Evolutionary conservation across 1,140 invertebrate genomes (phyloP).

Genomic region (Manduca sexta): DNA sequence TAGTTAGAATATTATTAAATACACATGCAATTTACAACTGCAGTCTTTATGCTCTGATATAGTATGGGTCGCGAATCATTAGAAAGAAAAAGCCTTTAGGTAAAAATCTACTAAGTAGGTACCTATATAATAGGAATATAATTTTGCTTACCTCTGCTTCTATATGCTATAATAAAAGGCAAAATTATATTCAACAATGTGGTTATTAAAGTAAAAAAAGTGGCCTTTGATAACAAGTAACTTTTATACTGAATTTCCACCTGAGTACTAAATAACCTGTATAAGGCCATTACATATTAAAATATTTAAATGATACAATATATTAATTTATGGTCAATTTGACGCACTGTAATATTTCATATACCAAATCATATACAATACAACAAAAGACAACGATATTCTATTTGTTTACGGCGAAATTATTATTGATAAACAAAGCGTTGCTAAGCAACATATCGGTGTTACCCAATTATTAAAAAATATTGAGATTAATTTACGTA

Average conservation of each 20-base stretch:
- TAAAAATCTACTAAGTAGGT: too few relatives aligned
- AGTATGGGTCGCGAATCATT: not conserved
- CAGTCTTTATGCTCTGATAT: too few relatives aligned
- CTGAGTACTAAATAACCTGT: constrained; percentile 69
- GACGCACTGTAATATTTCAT: too few relatives aligned
- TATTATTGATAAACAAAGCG: constrained; percentile 12
- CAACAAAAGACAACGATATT: too few relatives aligned
- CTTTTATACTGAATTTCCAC: constrained; percentile 74
- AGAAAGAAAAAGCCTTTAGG: too few relatives aligned
- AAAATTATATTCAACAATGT: constrained; percentile 67
- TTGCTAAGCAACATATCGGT: constrained; percentile 27
- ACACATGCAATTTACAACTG: too few relatives aligned
- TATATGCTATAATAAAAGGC: constrained; percentile 75
- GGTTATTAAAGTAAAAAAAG: constrained; percentile 70
- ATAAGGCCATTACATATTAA: constrained; percentile 62
- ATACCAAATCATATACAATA: too few relatives aligned
- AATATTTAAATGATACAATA: too few relatives aligned
- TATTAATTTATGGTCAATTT: too few relatives aligned
- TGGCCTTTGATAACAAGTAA: constrained; percentile 75
- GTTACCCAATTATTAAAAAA: not conserved
- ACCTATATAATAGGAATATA: too few relatives aligned
- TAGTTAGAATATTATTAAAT: not conserved
- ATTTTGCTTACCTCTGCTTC: constrained; percentile 71
- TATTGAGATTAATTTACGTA: not conserved
- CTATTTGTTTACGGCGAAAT: not conserved